A percentile compares a stretch with the other conserved stretches of the same genome.
phyloP scores from a whole-genome alignment of 2,113 vertebrate species.

The Chamaetylas fuelleborni region DNA sequence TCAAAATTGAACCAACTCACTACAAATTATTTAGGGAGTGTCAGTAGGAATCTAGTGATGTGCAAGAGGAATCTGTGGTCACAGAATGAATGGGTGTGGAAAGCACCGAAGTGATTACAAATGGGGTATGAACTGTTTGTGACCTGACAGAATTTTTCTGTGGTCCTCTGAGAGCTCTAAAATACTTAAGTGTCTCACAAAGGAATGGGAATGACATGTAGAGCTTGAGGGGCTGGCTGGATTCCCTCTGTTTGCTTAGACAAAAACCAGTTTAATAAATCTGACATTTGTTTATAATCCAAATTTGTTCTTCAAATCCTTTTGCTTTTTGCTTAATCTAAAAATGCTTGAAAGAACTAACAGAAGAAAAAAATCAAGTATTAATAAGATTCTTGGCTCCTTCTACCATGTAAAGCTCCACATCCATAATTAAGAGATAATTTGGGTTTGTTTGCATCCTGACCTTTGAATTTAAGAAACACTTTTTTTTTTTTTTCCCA shows the following conservation, averaged over 20 bases:
- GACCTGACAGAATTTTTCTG: neutral
- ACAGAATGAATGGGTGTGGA: neutral
- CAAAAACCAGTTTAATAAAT: neutral
- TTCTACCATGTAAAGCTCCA: neutral
- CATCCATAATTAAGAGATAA: neutral
- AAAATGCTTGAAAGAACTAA: neutral
- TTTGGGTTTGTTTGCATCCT: neutral
- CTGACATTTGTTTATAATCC: constrained; percentile 4
- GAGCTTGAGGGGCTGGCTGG: neutral
- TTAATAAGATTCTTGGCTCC: neutral
- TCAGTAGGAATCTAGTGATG: neutral
- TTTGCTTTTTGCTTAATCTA: neutral
- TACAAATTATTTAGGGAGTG: neutral
- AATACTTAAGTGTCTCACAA: neutral
- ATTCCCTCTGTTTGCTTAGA: neutral
- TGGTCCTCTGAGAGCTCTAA: neutral
- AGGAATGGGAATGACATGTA: neutral
- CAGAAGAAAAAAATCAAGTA: neutral
- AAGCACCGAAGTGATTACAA: neutral
- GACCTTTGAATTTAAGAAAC: neutral
- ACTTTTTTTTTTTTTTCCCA: neutral
- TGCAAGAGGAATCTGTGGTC: neutral
- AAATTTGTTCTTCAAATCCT: neutral
- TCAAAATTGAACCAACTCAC: neutral
- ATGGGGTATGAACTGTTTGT: neutral